Evolutionary conservation across 2,113 vertebrate species (phyloP), one percentile per base, ranked within the genome.

Genomic region (Todiramphus chloris): DNA sequence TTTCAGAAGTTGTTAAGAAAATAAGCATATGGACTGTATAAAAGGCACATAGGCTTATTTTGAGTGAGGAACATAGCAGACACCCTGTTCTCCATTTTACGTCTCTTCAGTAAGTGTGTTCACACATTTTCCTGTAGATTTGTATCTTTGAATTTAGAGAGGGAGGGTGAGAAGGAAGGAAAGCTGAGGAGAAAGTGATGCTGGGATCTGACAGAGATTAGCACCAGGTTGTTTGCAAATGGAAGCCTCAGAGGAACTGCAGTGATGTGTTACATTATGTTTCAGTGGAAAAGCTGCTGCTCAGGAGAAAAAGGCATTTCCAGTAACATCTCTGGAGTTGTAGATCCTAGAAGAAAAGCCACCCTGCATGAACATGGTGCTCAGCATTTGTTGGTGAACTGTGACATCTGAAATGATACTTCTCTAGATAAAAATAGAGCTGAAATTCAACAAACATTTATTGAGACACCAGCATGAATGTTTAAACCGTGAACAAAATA

Each of bases 401-500:
- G 33, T 85, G n/a, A 66, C 37, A 91, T 60, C 46, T 94, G 60
- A 92, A 93, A 48, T 68, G 9, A 55, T 60, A 62, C 5, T 88
- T 60, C 60, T 73, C 33, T 81, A 78, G 28, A 55, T 30, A 64
- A 95, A 96, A 96, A 59, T 18, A 78, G 62, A 78, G 37, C 11
- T 86, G 86, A 67, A 30, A 37, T 74, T 84, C 60, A 83, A 10
- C n/a, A 76, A 69, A 77, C 18, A 44, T 27, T 89, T 94, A 56
- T 1, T 93, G 24, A 76, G 56, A 83, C 46, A 75, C 51, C 43
- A 86, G 19, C 70, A 74, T 89, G 21, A 69, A 28, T 68, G 17
- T 94, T 97, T 95, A 83, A 95, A 79, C 53, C 51, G 46, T 80
- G 51, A 95, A 95, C 27, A 85, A 92, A 97, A 64, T 79, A 68